These are phyloP conservation scores for Pipistrellus nathusii DNA, from an alignment of 2,797 vertebrate genomes.

Conservation along the genomic window DNA sequence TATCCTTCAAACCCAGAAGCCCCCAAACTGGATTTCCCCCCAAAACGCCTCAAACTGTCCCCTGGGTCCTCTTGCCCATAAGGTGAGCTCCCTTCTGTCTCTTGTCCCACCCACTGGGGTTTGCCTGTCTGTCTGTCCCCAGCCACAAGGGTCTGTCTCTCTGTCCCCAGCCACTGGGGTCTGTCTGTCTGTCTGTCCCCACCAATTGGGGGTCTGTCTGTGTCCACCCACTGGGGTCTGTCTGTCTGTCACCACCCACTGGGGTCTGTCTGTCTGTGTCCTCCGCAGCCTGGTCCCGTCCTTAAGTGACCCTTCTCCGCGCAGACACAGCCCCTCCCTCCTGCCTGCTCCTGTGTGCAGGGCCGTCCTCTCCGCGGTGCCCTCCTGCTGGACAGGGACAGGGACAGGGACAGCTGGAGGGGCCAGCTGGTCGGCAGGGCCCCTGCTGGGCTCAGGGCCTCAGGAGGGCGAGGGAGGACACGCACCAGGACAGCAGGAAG, in stretches of 20 bases:
- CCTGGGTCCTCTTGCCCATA: no score
- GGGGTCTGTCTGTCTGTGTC: background rate
- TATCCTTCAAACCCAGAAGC: background rate
- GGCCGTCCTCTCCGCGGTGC: background rate
- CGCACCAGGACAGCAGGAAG: constrained; percentile 93
- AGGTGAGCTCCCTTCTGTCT: background rate
- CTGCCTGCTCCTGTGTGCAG: background rate
- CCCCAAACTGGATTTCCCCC: background rate
- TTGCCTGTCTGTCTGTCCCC: no score
- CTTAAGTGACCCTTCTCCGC: background rate
- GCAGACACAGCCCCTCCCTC: background rate
- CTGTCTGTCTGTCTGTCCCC: no score
- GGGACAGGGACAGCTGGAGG: background rate
- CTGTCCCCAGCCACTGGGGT: no score
- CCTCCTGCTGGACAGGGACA: background rate
- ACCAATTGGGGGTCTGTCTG: no score
- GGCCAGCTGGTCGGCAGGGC: background rate
- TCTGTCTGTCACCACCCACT: no score
- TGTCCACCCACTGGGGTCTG: no score
- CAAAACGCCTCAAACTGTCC: background rate
- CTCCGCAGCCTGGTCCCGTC: background rate
- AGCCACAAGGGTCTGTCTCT: no score
- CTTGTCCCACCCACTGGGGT: background rate
- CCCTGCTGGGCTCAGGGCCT: background rate
- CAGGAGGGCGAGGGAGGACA: background rate